Evolutionary conservation across 2,888 invertebrate genomes (phyloP).

Genomic region (Zygaena filipendulae): DNA sequence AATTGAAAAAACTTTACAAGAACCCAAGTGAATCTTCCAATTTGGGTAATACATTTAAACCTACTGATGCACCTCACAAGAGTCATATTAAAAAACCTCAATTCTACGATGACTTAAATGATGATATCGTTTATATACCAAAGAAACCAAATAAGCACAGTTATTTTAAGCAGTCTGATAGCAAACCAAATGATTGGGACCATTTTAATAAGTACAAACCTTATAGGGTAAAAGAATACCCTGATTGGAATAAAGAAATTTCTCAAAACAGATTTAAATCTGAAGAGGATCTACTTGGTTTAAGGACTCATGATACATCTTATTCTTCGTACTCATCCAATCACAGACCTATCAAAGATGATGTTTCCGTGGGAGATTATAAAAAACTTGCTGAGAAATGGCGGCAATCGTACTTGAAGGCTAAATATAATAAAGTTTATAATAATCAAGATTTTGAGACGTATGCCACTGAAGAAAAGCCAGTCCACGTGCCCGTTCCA

Average conservation of each 20-base stretch:
- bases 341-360: conserved; percentile 31
- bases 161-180: conserved; percentile 31
- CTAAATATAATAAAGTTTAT: too few relatives aligned
- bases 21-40: conserved; percentile 32
- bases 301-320: conserved; percentile 51
- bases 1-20: conserved; percentile 35
- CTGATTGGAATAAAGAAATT: conserved; percentile 37
- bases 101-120: conserved; percentile 28
- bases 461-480: conserved; percentile 43
- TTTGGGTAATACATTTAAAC: conserved; percentile 46
- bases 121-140: conserved; percentile 48
- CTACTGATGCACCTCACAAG: conserved; percentile 33
- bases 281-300: conserved; percentile 53
- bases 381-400: conserved; percentile 51
- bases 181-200: conserved; percentile 32
- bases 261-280: conserved; percentile 41
- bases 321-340: conserved; percentile 44
- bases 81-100: conserved; percentile 31
- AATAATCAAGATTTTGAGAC: conserved; percentile 48
- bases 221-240: conserved; percentile 28
- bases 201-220: conserved; percentile 27
- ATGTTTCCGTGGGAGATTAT: conserved; percentile 38
- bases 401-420: conserved; percentile 49
- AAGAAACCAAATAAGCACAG: conserved; percentile 32
- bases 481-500: conserved; percentile 45